These are phyloP conservation scores for Tapirus indicus DNA, from an alignment of 2,797 vertebrate species.

Conservation along the genomic window DNA sequence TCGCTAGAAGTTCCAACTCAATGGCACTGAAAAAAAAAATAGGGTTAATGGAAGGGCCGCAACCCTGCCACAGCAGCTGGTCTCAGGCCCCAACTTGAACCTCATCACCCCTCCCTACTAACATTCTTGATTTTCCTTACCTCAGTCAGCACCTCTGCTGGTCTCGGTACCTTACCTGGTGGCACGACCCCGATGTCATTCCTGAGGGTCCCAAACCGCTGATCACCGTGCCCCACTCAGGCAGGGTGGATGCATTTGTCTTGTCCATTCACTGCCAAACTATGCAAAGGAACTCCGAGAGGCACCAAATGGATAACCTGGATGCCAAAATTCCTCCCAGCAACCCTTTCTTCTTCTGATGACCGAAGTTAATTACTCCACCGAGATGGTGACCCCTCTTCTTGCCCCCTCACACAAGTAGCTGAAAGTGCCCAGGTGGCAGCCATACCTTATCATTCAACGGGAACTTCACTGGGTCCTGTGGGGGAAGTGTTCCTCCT, in stretches of 20 bases:
- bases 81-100: neutral
- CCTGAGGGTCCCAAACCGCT: neutral
- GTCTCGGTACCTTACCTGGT: too few species aligned
- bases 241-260: neutral
- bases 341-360: neutral
- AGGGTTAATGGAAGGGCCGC: too few species aligned
- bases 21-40: too few species aligned
- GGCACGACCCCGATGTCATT: neutral
- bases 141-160: neutral
- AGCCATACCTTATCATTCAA: neutral
- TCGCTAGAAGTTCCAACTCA: too few species aligned
- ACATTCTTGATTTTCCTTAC: too few species aligned
- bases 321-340: neutral
- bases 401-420: neutral
- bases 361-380: neutral
- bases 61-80: neutral
- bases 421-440: neutral
- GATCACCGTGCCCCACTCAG: neutral
- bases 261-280: neutral
- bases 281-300: neutral
- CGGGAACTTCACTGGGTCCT: neutral
- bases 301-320: neutral
- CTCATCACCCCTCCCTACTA: neutral
- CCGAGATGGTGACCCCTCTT: neutral
- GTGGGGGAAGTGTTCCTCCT: neutral